phyloP scores from a whole-genome alignment of 2,888 invertebrate species.

The Tenthredo mesomela region DNA sequence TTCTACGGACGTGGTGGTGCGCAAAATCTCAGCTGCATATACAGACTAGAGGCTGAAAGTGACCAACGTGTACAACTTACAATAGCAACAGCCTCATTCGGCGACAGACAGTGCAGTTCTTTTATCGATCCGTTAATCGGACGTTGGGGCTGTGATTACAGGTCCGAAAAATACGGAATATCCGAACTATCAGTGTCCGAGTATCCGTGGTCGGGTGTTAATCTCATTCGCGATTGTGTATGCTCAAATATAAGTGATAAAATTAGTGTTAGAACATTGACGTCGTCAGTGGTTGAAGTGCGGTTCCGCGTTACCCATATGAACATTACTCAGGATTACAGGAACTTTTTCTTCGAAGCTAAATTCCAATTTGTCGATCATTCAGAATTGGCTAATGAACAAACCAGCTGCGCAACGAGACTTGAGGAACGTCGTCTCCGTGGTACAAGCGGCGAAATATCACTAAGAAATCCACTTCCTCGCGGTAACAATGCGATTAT shows the following conservation, averaged over 20 bases:
- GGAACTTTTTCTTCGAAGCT: conserved; percentile 89
- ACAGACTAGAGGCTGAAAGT: conserved; percentile 86
- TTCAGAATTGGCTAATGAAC: conserved; percentile 80
- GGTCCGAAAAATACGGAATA: conserved; percentile 74
- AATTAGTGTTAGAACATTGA: conserved; percentile 84
- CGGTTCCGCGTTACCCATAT: conserved; percentile 88
- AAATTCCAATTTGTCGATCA: conserved; percentile 84
- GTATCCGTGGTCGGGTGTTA: conserved; percentile 85
- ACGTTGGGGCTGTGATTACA: conserved; percentile 84
- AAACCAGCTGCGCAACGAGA: conserved; percentile 83
- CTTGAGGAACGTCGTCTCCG: conserved; percentile 84
- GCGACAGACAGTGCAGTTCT: conserved; percentile 84
- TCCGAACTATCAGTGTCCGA: conserved; percentile 84
- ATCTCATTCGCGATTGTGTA: conserved; percentile 86
- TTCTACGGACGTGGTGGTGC: conserved; percentile 91
- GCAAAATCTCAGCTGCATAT: conserved; percentile 86
- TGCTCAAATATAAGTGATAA: conserved; percentile 86
- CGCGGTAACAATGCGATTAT: conserved; percentile 59
- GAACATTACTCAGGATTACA: conserved; percentile 90
- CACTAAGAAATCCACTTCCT: conserved; percentile 82
- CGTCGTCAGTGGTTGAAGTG: conserved; percentile 86
- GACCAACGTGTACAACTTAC: conserved; percentile 86
- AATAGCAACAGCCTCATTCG: conserved; percentile 85
- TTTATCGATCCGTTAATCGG: conserved; percentile 83
- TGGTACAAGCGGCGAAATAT: conserved; percentile 88